A percentile compares a stretch with the other conserved stretches of the same genome.
phyloP scores from a whole-genome alignment of 2,888 invertebrate genomes.

The Agonopterix subpropinquella region DNA sequence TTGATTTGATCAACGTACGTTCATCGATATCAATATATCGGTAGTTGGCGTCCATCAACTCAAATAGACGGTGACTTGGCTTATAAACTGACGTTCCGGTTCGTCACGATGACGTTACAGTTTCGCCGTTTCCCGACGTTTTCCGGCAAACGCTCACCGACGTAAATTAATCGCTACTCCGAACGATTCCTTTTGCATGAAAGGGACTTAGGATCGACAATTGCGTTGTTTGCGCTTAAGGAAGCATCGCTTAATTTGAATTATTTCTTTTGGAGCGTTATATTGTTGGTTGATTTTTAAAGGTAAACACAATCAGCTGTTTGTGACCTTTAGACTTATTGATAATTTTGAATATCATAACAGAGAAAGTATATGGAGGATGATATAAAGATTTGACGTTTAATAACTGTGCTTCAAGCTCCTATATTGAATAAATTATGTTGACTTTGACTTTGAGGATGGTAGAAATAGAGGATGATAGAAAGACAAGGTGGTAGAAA shows the following conservation, averaged over 20 bases:
- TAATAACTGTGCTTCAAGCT: too few species aligned
- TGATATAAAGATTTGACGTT: too few species aligned
- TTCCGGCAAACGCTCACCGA: constrained; percentile 24
- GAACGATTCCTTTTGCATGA: constrained; percentile 23
- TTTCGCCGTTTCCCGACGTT: constrained; percentile 21
- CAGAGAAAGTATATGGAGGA: too few species aligned
- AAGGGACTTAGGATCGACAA: constrained; percentile 34
- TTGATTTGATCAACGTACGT: background rate
- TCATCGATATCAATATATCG: constrained; percentile 50
- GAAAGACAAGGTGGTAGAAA: too few species aligned
- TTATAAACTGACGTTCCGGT: constrained; percentile 31
- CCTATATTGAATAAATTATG: too few species aligned
- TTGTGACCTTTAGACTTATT: background rate
- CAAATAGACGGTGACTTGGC: constrained; percentile 43
- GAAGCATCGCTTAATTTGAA: constrained; percentile 43
- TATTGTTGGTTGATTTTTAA: constrained; percentile 17
- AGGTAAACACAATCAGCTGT: background rate
- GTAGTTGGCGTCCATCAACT: constrained; percentile 45
- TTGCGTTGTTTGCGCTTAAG: constrained; percentile 48
- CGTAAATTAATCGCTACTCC: constrained; percentile 56
- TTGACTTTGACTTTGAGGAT: too few species aligned
- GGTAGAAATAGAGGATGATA: too few species aligned
- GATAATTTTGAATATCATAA: too few species aligned
- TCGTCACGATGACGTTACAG: constrained; percentile 48
- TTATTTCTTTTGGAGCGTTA: constrained; percentile 39